A percentile compares a stretch with the other conserved stretches of the same genome.
phyloP scores from a whole-genome alignment of 2,888 invertebrate species.

The Synanthedon vespiformis region DNA sequence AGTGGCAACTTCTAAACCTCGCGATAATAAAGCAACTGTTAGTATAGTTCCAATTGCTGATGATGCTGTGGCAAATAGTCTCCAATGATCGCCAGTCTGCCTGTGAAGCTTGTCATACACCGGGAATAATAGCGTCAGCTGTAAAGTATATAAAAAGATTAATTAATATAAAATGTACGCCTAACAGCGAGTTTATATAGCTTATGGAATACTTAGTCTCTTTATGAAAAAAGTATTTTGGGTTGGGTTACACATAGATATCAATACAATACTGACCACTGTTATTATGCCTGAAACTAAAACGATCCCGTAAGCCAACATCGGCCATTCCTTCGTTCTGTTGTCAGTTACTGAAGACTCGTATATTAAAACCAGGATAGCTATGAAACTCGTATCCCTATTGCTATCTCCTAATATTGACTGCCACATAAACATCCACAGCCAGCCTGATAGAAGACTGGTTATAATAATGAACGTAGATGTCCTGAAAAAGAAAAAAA shows the following conservation, averaged over 20 bases:
- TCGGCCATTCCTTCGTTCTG: slow-evolving; percentile 67
- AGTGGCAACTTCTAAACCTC: slow-evolving; percentile 39
- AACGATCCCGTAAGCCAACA: slow-evolving; percentile 66
- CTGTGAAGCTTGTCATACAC: slow-evolving; percentile 54
- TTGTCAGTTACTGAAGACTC: slow-evolving; percentile 61
- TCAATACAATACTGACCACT: slow-evolving; percentile 58
- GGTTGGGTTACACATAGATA: no score
- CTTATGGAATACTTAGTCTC: no score
- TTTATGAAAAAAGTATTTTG: no score
- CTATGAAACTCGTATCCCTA: slow-evolving; percentile 67
- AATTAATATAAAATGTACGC: not conserved
- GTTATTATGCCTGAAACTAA: slow-evolving; percentile 72
- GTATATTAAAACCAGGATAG: slow-evolving; percentile 72
- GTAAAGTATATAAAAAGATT: slow-evolving; percentile 14
- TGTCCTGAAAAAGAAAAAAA: slow-evolving; percentile 57
- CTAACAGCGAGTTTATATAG: no score
- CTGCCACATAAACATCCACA: slow-evolving; percentile 71
- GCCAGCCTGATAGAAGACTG: slow-evolving; percentile 69
- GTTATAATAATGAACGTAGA: slow-evolving; percentile 67
- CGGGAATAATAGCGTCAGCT: slow-evolving; percentile 55
- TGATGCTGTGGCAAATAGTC: slow-evolving; percentile 44
- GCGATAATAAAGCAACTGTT: slow-evolving; percentile 44
- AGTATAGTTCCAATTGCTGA: slow-evolving; percentile 53
- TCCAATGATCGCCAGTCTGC: slow-evolving; percentile 50
- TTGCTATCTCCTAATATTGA: slow-evolving; percentile 43